These are phyloP conservation scores for Brachypterus glaber DNA, from an alignment of 2,888 invertebrate genomes.

Conservation along the genomic window DNA sequence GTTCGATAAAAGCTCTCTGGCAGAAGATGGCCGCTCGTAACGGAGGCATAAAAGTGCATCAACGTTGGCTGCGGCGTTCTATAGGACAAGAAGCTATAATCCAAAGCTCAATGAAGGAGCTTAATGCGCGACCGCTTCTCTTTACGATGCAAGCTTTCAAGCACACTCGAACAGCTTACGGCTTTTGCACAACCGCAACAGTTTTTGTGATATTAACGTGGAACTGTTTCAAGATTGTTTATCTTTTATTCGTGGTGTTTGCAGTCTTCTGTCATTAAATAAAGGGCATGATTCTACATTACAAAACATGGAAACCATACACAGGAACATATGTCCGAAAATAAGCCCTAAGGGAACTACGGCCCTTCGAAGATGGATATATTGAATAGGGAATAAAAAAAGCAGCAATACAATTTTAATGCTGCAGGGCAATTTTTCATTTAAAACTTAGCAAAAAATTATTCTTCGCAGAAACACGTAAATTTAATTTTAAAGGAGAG, in stretches of 20 bases:
- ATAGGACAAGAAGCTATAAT: slow-evolving; percentile 37
- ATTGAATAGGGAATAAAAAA: too few species aligned
- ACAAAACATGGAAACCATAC: too few species aligned
- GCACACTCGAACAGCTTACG: slow-evolving; percentile 28
- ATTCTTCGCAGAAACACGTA: too few species aligned
- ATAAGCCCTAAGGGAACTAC: too few species aligned
- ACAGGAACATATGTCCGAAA: too few species aligned
- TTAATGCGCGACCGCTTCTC: slow-evolving; percentile 36
- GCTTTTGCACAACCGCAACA: slow-evolving; percentile 34
- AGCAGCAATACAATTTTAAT: too few species aligned
- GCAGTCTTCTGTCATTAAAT: too few species aligned
- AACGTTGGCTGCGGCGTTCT: slow-evolving; percentile 30
- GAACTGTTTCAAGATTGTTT: slow-evolving; percentile 35
- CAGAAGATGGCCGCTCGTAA: slow-evolving; percentile 37
- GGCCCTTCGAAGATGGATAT: too few species aligned
- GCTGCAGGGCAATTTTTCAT: too few species aligned
- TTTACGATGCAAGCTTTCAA: slow-evolving; percentile 37
- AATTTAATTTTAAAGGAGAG: too few species aligned
- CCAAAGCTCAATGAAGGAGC: slow-evolving; percentile 36
- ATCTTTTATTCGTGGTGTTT: slow-evolving; percentile 29
- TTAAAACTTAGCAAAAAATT: too few species aligned
- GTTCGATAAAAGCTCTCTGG: slow-evolving; percentile 26
- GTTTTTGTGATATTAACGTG: slow-evolving; percentile 36
- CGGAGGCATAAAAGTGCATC: slow-evolving; percentile 36
- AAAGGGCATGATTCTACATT: too few species aligned